phyloP scores from a whole-genome alignment of 2,888 invertebrate species.

The Eupithecia centaureata region DNA sequence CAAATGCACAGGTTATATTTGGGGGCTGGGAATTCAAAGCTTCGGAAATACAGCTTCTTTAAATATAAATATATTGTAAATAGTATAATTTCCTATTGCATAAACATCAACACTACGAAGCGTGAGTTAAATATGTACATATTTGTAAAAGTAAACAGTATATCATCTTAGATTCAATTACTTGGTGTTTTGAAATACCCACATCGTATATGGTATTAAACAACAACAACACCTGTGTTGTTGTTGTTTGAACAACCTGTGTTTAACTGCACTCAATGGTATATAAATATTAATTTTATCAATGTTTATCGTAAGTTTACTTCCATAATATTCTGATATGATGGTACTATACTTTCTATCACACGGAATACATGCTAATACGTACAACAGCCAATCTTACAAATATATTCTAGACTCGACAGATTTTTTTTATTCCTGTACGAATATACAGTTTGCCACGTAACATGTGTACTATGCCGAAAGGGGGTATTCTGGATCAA shows the following conservation, averaged over 20 bases:
- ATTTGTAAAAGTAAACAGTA: background rate
- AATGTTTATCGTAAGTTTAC: background rate
- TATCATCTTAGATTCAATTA: background rate
- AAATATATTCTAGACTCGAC: background rate
- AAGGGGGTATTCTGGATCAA: too few relatives aligned
- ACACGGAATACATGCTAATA: background rate
- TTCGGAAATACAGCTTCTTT: background rate
- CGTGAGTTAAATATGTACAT: slow-evolving; percentile 5
- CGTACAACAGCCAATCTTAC: background rate
- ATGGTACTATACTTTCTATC: background rate
- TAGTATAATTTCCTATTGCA: background rate
- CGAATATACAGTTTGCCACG: too few relatives aligned
- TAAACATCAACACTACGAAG: background rate
- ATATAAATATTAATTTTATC: background rate
- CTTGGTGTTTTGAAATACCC: background rate
- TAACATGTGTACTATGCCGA: too few relatives aligned
- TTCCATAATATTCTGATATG: background rate
- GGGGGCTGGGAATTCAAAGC: background rate
- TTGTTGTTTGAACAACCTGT: background rate
- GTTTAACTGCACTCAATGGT: background rate
- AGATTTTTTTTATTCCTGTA: background rate
- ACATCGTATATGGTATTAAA: too few relatives aligned
- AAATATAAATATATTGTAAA: background rate
- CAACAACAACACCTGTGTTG: too few relatives aligned
- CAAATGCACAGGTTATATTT: background rate